A percentile compares a stretch with the other conserved stretches of the same genome.
phyloP scores from a whole-genome alignment of 2,113 vertebrate genomes.

The Rhea americana region DNA sequence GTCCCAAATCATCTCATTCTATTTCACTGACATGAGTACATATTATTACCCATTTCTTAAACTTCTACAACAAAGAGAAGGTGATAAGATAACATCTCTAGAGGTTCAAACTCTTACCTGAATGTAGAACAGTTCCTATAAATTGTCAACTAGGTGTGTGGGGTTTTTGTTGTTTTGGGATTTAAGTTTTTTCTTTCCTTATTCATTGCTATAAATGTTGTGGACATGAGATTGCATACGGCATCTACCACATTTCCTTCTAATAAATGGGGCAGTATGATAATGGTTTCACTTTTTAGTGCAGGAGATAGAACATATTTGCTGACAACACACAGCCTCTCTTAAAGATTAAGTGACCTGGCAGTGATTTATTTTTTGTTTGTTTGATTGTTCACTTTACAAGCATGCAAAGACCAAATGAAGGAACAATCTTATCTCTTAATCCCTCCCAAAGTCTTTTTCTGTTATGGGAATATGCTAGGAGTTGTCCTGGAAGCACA shows the following conservation, averaged over 20 bases:
- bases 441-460: not conserved
- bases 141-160: not conserved
- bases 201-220: not conserved
- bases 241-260: not conserved
- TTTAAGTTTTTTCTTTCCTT: not conserved
- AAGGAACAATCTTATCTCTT: not conserved
- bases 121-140: not conserved
- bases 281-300: not conserved
- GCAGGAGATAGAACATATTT: not conserved
- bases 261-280: not conserved
- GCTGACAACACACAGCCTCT: no score
- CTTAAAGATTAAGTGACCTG: no score
- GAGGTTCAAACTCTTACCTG: not conserved
- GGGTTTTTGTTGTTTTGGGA: not conserved
- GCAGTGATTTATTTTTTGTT: not conserved
- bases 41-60: not conserved
- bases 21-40: not conserved
- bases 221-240: not conserved
- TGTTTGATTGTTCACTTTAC: not conserved
- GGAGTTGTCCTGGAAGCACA: not conserved
- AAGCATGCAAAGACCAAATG: not conserved
- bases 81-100: not conserved
- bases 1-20: not conserved
- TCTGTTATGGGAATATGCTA: not conserved
- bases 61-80: not conserved